Evolutionary conservation across 1,140 invertebrate species (phyloP).

Genomic region (Druon quercuslanigerum): DNA sequence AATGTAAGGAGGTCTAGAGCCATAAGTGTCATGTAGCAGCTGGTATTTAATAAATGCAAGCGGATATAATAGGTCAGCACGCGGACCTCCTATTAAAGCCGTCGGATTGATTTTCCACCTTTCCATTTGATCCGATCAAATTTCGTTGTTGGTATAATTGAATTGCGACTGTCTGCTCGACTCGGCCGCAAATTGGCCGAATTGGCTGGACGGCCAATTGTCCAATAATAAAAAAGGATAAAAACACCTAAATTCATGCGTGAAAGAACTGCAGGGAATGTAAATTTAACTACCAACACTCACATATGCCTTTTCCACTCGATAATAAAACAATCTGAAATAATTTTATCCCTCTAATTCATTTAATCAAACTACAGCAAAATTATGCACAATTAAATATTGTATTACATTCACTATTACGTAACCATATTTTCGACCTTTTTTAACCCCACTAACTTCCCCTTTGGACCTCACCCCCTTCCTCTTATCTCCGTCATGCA

Average conservation of each 20-base stretch:
- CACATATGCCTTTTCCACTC: neutral
- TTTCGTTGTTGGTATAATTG: conserved; percentile 70
- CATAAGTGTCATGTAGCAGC: neutral
- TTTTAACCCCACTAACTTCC: too few relatives aligned
- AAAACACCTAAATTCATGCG: conserved; percentile 42
- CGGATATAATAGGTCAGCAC: conserved; percentile 58
- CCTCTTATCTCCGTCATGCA: too few relatives aligned
- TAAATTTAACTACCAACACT: conserved; percentile 13
- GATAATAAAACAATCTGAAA: conserved; percentile 33
- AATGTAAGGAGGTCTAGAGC: neutral
- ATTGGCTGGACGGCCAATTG: conserved; percentile 54
- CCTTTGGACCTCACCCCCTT: too few relatives aligned
- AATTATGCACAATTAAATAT: too few relatives aligned
- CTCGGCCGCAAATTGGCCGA: conserved; percentile 71
- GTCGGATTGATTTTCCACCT: conserved; percentile 67
- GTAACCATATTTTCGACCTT: too few relatives aligned
- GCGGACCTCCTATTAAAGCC: conserved; percentile 63
- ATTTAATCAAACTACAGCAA: neutral
- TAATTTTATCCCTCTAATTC: neutral
- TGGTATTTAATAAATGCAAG: conserved; percentile 19
- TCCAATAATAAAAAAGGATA: conserved; percentile 54
- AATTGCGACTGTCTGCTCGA: conserved; percentile 68
- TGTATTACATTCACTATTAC: too few relatives aligned
- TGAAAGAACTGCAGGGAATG: conserved; percentile 2
- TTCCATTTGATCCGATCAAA: conserved; percentile 70